A percentile compares a stretch with the other conserved stretches of the same genome.
These are phyloP conservation scores for Enteromius trimaculatus DNA, from an alignment of 2,797 vertebrate species.

Conservation along the genomic window DNA sequence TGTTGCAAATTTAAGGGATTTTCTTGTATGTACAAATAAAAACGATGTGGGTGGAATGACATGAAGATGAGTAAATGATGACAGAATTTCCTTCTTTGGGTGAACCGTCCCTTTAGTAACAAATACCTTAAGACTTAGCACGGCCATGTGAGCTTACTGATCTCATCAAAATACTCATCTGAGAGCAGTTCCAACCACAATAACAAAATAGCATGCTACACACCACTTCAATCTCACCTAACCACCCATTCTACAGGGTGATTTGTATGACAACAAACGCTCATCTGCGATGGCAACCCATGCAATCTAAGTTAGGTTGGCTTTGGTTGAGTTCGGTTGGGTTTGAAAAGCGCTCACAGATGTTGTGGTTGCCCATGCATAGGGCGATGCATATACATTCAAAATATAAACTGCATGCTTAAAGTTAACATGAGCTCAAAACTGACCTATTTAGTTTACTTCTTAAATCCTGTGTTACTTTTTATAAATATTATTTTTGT, in stretches of 20 bases:
- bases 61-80: not conserved
- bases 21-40: not conserved
- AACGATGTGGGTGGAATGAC: not conserved
- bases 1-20: not conserved
- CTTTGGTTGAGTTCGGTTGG: not conserved
- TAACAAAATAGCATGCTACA: not conserved
- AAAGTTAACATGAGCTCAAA: not conserved
- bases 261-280: conserved; percentile 11
- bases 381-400: not conserved
- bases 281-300: not conserved
- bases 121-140: conserved; percentile 31
- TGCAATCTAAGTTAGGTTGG: conserved; percentile 9
- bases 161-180: conserved; percentile 40
- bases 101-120: conserved; percentile 44
- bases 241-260: not conserved
- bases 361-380: conserved; percentile 40
- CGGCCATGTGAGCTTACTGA: conserved; percentile 34
- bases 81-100: not conserved
- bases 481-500: not conserved
- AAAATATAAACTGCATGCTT: not conserved
- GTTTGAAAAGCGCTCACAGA: conserved; percentile 37
- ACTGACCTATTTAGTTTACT: not conserved
- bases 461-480: not conserved
- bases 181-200: conserved; percentile 25
- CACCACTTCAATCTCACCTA: not conserved